A percentile compares a stretch with the other conserved stretches of the same genome.
Conservation (phyloP, 2,797 vertebrate species). For the Hipposideros larvatus region DNA sequence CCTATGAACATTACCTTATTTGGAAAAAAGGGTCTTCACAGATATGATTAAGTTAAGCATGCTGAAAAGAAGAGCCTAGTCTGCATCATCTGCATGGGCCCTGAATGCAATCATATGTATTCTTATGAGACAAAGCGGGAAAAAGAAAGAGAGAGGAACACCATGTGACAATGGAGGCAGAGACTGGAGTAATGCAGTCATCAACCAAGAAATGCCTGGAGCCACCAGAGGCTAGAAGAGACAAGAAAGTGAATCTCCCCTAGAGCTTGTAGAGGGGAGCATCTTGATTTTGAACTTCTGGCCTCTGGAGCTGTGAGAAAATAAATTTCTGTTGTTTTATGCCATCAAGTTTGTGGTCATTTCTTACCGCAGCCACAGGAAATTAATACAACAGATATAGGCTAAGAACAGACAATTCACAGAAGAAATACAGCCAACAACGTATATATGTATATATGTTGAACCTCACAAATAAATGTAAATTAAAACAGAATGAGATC, state of each 20-base stretch:
- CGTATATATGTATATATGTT: not conserved
- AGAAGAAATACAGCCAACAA: not conserved
- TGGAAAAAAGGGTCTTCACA: not conserved
- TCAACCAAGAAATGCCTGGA: not conserved
- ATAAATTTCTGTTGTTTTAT: too few species aligned
- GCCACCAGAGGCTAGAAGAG: not conserved
- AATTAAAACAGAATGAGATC: slow-evolving; percentile 11
- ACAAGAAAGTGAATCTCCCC: not conserved
- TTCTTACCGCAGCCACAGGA: too few species aligned
- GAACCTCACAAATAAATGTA: not conserved
- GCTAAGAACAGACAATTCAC: too few species aligned
- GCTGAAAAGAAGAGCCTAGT: not conserved
- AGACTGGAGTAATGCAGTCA: not conserved
- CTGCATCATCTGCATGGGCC: not conserved
- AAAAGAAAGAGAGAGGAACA: too few species aligned
- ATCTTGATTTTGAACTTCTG: too few species aligned
- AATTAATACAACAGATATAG: too few species aligned
- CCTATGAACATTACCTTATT: not conserved
- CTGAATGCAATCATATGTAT: not conserved
- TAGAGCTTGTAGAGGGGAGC: too few species aligned
- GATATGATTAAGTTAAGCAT: not conserved
- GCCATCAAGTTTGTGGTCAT: too few species aligned
- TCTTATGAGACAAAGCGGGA: not conserved
- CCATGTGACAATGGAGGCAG: not conserved
- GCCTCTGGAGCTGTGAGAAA: too few species aligned